These are phyloP conservation scores for Baryphthengus martii DNA, from an alignment of 2,113 vertebrate species.

Conservation along the genomic window DNA sequence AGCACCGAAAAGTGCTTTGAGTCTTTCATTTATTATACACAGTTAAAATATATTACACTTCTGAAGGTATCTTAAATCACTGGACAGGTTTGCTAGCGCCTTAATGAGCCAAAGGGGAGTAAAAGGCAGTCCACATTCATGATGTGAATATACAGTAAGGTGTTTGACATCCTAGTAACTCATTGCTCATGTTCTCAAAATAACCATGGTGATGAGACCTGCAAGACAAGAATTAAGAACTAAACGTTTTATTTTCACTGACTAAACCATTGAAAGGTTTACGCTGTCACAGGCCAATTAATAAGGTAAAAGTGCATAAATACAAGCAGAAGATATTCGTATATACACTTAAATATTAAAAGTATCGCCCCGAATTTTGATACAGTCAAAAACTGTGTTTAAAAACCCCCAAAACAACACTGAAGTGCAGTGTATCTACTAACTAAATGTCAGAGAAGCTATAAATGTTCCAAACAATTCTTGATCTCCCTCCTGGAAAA, in stretches of 20 bases:
- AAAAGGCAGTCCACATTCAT: conserved; percentile 78
- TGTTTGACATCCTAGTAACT: conserved; percentile 61
- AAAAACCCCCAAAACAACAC: neutral
- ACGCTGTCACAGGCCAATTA: neutral
- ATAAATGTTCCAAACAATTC: neutral
- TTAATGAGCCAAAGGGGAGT: conserved; percentile 69
- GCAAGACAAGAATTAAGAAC: conserved; percentile 60
- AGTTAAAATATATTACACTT: conserved; percentile 79
- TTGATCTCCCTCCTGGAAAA: neutral
- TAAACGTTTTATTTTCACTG: neutral
- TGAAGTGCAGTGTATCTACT: neutral
- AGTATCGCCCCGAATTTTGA: neutral
- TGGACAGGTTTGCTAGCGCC: conserved; percentile 63
- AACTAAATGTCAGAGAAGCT: neutral
- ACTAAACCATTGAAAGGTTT: neutral
- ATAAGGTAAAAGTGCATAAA: neutral
- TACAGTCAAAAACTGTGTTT: neutral
- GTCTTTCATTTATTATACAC: conserved; percentile 74
- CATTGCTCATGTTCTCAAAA: conserved; percentile 82
- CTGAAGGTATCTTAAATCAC: conserved; percentile 71
- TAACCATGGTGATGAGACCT: conserved; percentile 99
- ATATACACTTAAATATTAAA: neutral
- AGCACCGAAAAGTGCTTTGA: conserved; percentile 55
- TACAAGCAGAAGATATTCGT: neutral
- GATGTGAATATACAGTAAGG: conserved; percentile 72